Evolutionary conservation across 2,113 vertebrate genomes (phyloP).

Genomic region (Xyliphius kryptos): DNA sequence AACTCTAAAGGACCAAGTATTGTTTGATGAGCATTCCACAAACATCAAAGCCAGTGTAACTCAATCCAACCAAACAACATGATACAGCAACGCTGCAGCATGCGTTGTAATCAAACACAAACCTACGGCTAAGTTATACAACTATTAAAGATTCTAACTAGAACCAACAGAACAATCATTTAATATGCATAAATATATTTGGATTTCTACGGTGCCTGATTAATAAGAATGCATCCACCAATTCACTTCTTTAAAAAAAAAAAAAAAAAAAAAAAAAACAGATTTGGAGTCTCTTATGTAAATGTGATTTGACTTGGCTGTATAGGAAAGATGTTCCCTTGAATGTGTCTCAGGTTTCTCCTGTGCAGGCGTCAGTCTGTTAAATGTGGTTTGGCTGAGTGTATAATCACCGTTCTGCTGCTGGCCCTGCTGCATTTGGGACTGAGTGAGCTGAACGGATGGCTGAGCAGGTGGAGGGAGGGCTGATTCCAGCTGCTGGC

Average conservation of each 20-base stretch:
- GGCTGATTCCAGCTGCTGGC: conserved; percentile 72
- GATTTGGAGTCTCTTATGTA: no score
- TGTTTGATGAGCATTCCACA: neutral
- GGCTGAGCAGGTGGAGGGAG: conserved; percentile 60
- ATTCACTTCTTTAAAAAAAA: no score
- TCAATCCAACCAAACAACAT: neutral
- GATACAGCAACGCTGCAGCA: neutral
- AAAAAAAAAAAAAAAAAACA: no score
- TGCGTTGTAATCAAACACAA: neutral
- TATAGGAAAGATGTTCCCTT: no score
- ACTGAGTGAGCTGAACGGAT: conserved; percentile 52
- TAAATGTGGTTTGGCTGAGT: neutral
- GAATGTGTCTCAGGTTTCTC: no score
- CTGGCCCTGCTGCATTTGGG: conserved; percentile 68
- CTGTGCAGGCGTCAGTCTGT: no score
- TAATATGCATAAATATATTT: no score
- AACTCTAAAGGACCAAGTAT: neutral
- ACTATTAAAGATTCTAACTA: no score
- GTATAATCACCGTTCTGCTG: conserved; percentile 83
- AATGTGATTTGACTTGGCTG: no score
- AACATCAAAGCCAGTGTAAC: neutral
- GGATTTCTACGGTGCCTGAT: no score
- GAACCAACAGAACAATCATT: no score
- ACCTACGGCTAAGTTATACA: neutral
- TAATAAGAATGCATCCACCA: no score